A percentile compares a stretch with the other conserved stretches of the same genome.
Conservation (phyloP, 1,140 invertebrate species). For the Bombus sylvicola region DNA sequence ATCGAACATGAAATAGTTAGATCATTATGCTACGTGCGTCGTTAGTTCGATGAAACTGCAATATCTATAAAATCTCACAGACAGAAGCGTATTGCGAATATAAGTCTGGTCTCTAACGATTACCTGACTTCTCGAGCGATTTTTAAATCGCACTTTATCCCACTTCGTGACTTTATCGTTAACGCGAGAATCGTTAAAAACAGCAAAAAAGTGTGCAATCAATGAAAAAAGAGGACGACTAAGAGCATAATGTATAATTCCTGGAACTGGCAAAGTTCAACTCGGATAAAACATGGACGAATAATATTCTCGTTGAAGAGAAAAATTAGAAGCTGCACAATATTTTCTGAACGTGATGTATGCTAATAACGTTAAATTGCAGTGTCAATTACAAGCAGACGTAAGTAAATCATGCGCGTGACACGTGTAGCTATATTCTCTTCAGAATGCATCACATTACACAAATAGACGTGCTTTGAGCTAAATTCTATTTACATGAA, state of each 20-base stretch:
- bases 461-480: neutral
- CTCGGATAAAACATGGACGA: neutral
- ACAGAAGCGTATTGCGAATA: neutral
- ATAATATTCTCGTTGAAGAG: neutral
- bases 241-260: neutral
- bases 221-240: neutral
- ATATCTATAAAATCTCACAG: neutral
- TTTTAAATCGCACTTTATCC: neutral
- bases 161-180: neutral
- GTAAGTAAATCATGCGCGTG: neutral
- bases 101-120: neutral
- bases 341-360: neutral
- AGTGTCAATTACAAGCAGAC: slow-evolving; percentile 11
- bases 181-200: neutral
- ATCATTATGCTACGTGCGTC: neutral
- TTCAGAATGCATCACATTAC: neutral
- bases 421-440: neutral
- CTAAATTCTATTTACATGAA: neutral
- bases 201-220: neutral
- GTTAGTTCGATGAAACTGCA: no score
- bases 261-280: neutral
- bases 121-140: neutral
- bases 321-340: neutral
- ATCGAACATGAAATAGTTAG: neutral
- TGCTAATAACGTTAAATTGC: slow-evolving; percentile 18